phyloP scores from a whole-genome alignment of 2,888 invertebrate species.

The Globia sparganii region DNA sequence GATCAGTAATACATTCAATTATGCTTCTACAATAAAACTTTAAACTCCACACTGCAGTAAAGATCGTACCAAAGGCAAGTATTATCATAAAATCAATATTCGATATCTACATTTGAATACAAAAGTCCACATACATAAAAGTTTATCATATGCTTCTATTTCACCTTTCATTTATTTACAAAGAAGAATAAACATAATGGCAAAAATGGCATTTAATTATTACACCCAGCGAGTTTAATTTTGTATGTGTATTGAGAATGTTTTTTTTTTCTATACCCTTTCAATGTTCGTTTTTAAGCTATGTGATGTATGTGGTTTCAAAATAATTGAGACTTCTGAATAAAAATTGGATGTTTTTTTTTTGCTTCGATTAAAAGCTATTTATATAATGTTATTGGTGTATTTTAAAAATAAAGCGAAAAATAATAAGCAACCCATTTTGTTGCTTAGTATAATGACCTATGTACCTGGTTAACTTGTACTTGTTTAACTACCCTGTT shows the following conservation, averaged over 20 bases:
- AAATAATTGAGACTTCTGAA: slow-evolving; percentile 31
- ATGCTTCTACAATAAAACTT: slow-evolving; percentile 2
- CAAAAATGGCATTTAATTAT: slow-evolving; percentile 74
- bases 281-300: slow-evolving; percentile 22
- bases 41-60: slow-evolving; percentile 22
- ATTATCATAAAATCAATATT: slow-evolving; percentile 79
- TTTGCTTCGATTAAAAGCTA: neutral
- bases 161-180: slow-evolving; percentile 73
- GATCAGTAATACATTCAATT: neutral
- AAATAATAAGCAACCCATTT: neutral
- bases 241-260: slow-evolving; percentile 53
- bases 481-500: too few species aligned
- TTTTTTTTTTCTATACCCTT: slow-evolving; percentile 47
- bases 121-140: slow-evolving; percentile 57
- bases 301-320: slow-evolving; percentile 25
- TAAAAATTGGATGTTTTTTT: neutral
- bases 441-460: neutral
- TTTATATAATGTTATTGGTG: neutral
- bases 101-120: slow-evolving; percentile 76
- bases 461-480: neutral
- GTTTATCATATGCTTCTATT: slow-evolving; percentile 61
- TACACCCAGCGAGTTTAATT: slow-evolving; percentile 57
- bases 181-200: slow-evolving; percentile 71
- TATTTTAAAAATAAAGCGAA: neutral
- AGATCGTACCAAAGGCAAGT: slow-evolving; percentile 41